Evolutionary conservation across 2,113 vertebrate species (phyloP).

Genomic region (Equus przewalskii): DNA sequence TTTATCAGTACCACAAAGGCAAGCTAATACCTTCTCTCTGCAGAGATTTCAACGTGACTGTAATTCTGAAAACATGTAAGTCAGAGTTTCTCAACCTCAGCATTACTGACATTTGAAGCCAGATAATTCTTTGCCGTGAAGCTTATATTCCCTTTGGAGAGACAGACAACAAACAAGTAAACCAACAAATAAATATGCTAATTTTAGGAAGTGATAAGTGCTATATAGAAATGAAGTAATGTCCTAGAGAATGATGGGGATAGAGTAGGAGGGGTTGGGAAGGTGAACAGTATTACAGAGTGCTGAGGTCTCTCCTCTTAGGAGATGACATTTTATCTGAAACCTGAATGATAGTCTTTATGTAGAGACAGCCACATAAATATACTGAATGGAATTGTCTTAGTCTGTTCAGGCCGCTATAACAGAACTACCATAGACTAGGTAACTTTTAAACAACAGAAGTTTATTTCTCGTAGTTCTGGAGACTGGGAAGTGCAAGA

Average conservation of each 20-base stretch:
- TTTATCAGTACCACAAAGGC: background rate
- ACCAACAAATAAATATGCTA: background rate
- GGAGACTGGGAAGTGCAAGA: background rate
- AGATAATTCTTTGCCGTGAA: slow-evolving; percentile 10
- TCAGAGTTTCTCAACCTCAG: background rate
- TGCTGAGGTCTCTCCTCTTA: background rate
- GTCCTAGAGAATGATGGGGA: background rate
- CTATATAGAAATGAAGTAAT: background rate
- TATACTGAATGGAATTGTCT: background rate
- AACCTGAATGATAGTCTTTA: background rate
- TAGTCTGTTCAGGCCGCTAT: background rate
- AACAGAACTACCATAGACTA: background rate
- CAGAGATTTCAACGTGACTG: background rate
- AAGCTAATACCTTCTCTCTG: background rate
- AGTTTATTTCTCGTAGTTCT: background rate
- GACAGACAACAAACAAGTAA: background rate
- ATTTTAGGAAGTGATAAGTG: background rate
- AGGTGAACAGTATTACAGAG: background rate
- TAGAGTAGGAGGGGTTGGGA: background rate
- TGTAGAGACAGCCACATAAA: background rate
- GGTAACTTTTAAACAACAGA: background rate
- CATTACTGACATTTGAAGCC: background rate
- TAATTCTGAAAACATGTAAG: background rate
- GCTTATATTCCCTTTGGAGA: background rate
- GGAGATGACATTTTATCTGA: background rate